Base-by-base conservation (phyloP, 1,140 invertebrate genomes). In the Nebria ingens region DNA sequence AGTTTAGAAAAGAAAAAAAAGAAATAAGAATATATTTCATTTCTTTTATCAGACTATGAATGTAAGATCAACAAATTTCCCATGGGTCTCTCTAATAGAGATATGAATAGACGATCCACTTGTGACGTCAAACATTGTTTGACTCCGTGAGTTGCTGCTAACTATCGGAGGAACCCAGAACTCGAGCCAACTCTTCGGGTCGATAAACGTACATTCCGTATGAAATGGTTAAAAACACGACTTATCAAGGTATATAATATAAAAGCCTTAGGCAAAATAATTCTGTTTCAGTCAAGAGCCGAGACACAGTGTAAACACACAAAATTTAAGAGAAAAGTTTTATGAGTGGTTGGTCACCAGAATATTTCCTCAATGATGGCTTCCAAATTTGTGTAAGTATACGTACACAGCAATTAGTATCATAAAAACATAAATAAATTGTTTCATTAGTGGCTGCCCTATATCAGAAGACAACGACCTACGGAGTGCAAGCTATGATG, bases 401-500 rank as follows among this genome's bases (percentile, higher is more conserved):
- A 34, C n/a, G 6, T n/a, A n/a, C n/a, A n/a, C n/a, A n/a, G n/a
- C n/a, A n/a, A n/a, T n/a, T n/a, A n/a, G n/a, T n/a, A n/a, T n/a
- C n/a, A n/a, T n/a, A n/a, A n/a, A n/a, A n/a, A n/a, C n/a, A n/a
- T 29, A 29, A 29, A 6, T 29, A 29, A 29, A 29, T 29, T 6
- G 13, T 6, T 29, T 29, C 4, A 12, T 45, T 45, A 45, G 40
- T 4, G 40, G 40, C 9, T 45, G 40, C 17, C 40, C 40, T 17
- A 45, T 45, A 4, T 45, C 40, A 4, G 40, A 45, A 20, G 52
- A 54, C 11, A 38, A 54, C 11, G n/a, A 29, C n/a, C 2, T 54
- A 2, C 2, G n/a, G 19, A 20, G 20, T 3, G 21, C 64, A 0
- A 68, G 72, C 17, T 78, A 77, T 54, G 76, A 79, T 65, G 74